Evolutionary conservation across 2,797 vertebrate species (phyloP).

Genomic region (Oreochromis grahami): DNA sequence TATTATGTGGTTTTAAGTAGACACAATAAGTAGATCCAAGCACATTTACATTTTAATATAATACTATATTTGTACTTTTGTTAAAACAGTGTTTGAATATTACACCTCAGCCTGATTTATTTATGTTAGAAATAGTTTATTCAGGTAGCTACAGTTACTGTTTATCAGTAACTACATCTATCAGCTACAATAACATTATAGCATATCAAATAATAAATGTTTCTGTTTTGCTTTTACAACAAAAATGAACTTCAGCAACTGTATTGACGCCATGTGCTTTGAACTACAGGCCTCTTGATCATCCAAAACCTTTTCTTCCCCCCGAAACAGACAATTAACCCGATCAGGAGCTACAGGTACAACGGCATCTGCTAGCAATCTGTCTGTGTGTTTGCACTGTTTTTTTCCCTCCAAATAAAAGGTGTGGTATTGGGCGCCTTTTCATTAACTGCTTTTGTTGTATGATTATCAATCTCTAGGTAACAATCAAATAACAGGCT

Average conservation of each 20-base stretch:
- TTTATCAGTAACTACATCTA: not conserved
- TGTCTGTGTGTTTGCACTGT: slow-evolving; percentile 23
- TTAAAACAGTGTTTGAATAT: not conserved
- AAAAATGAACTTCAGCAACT: not conserved
- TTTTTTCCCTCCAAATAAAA: slow-evolving; percentile 40
- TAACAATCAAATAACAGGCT: slow-evolving; percentile 69
- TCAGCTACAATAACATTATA: not conserved
- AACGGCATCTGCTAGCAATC: slow-evolving; percentile 72
- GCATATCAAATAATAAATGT: not conserved
- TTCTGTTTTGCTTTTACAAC: not conserved
- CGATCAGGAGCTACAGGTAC: slow-evolving; percentile 68
- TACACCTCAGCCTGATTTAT: not conserved
- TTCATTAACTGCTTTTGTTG: slow-evolving; percentile 40
- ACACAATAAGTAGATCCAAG: not conserved
- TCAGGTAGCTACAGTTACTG: not conserved
- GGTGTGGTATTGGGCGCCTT: slow-evolving; percentile 41
- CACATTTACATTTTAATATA: not conserved
- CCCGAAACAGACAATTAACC: slow-evolving; percentile 34
- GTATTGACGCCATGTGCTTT: not conserved
- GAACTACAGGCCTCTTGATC: slow-evolving; percentile 15
- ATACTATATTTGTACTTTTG: not conserved
- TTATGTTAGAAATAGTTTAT: not conserved
- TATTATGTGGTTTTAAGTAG: not conserved
- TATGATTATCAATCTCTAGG: slow-evolving; percentile 73
- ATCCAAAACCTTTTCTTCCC: slow-evolving; percentile 9